phyloP scores from a whole-genome alignment of 2,888 invertebrate genomes.

The Heliconius ethilla region DNA sequence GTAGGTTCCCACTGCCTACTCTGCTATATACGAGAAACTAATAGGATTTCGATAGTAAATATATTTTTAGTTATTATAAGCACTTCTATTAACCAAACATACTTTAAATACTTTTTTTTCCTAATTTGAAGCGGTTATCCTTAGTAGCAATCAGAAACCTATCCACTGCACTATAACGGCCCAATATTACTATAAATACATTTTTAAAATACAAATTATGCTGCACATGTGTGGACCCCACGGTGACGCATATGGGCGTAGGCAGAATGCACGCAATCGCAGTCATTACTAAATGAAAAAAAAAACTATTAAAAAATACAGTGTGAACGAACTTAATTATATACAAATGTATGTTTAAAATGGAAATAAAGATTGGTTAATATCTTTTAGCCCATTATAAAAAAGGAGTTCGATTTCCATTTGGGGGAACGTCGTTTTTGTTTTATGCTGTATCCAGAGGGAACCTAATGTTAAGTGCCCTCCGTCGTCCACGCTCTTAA shows the following conservation, averaged over 20 bases:
- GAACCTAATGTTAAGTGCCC: no score
- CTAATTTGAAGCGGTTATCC: no score
- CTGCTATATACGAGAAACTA: no score
- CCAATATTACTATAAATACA: neutral
- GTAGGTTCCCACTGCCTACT: no score
- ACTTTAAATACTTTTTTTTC: no score
- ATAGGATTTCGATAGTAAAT: no score
- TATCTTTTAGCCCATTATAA: neutral
- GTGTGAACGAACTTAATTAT: conserved; percentile 42
- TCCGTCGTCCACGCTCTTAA: no score
- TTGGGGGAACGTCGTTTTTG: neutral
- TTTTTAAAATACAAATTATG: conserved; percentile 22
- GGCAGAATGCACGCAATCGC: conserved; percentile 64
- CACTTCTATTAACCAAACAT: no score
- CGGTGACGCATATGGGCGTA: conserved; percentile 54
- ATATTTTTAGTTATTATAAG: no score
- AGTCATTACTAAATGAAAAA: conserved; percentile 47
- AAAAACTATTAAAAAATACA: conserved; percentile 41
- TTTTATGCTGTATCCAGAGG: neutral
- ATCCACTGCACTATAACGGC: neutral
- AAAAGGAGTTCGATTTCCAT: neutral
- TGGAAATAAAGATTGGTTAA: neutral
- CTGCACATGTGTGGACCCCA: conserved; percentile 55
- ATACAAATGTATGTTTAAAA: conserved; percentile 13
- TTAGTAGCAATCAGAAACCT: no score